Evolutionary conservation across 2,113 vertebrate genomes (phyloP).

Genomic region (Nyctibius bracteatus): DNA sequence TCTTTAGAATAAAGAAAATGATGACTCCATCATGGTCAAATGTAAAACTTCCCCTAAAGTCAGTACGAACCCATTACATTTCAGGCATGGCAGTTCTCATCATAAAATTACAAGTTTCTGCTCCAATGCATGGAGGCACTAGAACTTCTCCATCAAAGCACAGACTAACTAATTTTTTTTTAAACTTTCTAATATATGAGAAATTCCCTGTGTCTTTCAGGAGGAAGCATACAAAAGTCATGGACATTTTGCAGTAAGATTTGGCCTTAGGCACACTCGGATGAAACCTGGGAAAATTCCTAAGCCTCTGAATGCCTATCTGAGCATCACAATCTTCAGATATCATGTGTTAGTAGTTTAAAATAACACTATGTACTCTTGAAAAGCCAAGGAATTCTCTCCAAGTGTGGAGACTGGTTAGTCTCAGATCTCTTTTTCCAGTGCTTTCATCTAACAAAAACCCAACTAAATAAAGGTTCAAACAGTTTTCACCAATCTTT

Average conservation of each 20-base stretch:
- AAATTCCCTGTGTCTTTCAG: neutral
- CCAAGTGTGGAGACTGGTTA: neutral
- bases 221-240: neutral
- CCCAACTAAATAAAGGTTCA: neutral
- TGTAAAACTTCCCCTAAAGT: neutral
- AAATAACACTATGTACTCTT: neutral
- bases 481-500: constrained; percentile 21
- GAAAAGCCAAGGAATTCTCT: neutral
- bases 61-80: neutral
- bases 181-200: neutral
- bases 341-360: neutral
- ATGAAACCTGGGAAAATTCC: neutral
- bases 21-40: neutral
- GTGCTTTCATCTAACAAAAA: neutral
- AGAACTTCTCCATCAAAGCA: neutral
- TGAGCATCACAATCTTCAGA: neutral
- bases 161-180: neutral
- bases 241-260: neutral
- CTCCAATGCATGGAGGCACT: neutral
- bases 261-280: neutral
- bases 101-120: neutral
- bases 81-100: neutral
- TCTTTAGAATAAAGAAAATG: neutral
- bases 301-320: neutral
- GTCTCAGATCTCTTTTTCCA: neutral